phyloP scores from a whole-genome alignment of 2,888 invertebrate species.

The Diplolepis rosae region DNA sequence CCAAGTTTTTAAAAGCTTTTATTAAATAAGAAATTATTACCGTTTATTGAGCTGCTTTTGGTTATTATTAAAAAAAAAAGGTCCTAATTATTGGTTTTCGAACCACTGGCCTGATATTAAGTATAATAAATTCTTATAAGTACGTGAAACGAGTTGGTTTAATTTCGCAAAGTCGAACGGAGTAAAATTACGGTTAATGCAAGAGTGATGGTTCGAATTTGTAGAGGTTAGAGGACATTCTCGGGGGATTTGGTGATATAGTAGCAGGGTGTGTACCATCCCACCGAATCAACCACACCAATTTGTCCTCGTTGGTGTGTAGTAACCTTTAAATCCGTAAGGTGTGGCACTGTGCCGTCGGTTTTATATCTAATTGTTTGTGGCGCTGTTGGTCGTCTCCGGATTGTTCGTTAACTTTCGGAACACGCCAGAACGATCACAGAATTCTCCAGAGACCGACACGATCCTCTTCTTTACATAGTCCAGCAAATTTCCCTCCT shows the following conservation, averaged over 20 bases:
- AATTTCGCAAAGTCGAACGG: slow-evolving; percentile 38
- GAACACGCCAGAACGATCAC: slow-evolving; percentile 45
- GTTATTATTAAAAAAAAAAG: no score
- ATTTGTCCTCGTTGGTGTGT: slow-evolving; percentile 48
- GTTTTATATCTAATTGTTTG: slow-evolving; percentile 63
- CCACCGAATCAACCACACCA: slow-evolving; percentile 42
- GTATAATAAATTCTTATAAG: neutral
- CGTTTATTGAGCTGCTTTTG: neutral
- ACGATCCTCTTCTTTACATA: slow-evolving; percentile 37
- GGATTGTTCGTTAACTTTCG: slow-evolving; percentile 48
- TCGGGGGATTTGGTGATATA: slow-evolving; percentile 49
- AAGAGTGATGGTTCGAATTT: slow-evolving; percentile 25
- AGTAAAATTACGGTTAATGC: slow-evolving; percentile 47
- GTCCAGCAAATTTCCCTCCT: slow-evolving; percentile 14
- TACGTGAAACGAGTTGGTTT: slow-evolving; percentile 29
- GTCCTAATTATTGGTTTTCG: no score
- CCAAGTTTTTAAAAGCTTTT: neutral
- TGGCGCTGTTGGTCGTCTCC: slow-evolving; percentile 43
- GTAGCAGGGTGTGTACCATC: slow-evolving; percentile 39
- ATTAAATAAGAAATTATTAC: neutral
- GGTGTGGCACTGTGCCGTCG: slow-evolving; percentile 46
- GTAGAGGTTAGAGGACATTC: slow-evolving; percentile 36
- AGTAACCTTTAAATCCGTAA: slow-evolving; percentile 50
- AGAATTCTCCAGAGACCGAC: slow-evolving; percentile 44
- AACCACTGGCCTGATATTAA: neutral